phyloP scores from a whole-genome alignment of 2,113 vertebrate genomes.

The Cyprinodon brontotheroides region DNA sequence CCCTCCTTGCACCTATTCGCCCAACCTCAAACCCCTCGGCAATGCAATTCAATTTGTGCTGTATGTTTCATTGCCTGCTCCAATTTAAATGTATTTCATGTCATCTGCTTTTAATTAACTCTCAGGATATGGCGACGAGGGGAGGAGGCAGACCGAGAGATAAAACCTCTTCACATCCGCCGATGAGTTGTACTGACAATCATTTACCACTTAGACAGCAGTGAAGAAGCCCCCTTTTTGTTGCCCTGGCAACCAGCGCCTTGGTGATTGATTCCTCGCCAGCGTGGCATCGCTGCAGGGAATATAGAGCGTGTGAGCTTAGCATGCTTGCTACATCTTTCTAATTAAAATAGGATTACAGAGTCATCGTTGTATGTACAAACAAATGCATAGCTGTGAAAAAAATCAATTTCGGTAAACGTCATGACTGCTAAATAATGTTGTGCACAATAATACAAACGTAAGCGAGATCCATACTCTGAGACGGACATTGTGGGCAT shows the following conservation, averaged over 20 bases:
- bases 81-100: slow-evolving; percentile 95
- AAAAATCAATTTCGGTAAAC: slow-evolving; percentile 90
- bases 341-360: slow-evolving; percentile 99
- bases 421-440: slow-evolving; percentile 84
- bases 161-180: slow-evolving; percentile 88
- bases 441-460: slow-evolving; percentile 60
- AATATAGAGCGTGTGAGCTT: slow-evolving; percentile 85
- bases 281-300: slow-evolving; percentile 92
- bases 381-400: slow-evolving; percentile 83
- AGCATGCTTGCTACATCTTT: slow-evolving; percentile 88
- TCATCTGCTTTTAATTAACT: slow-evolving; percentile 97
- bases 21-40: slow-evolving; percentile 78
- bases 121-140: slow-evolving; percentile 86
- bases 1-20: slow-evolving; percentile 19
- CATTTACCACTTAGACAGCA: slow-evolving; percentile 93
- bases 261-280: slow-evolving; percentile 96
- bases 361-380: slow-evolving; percentile 88
- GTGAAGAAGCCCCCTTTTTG: slow-evolving; percentile 86
- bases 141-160: slow-evolving; percentile 80
- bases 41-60: slow-evolving; percentile 92
- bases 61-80: slow-evolving; percentile 90
- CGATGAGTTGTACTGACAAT: slow-evolving; percentile 88
- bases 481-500: slow-evolving; percentile 31
- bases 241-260: slow-evolving; percentile 89
- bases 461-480: slow-evolving; percentile 45